Evolutionary conservation across 2,797 vertebrate genomes (phyloP).

Genomic region (Gymnothorax reevesii): DNA sequence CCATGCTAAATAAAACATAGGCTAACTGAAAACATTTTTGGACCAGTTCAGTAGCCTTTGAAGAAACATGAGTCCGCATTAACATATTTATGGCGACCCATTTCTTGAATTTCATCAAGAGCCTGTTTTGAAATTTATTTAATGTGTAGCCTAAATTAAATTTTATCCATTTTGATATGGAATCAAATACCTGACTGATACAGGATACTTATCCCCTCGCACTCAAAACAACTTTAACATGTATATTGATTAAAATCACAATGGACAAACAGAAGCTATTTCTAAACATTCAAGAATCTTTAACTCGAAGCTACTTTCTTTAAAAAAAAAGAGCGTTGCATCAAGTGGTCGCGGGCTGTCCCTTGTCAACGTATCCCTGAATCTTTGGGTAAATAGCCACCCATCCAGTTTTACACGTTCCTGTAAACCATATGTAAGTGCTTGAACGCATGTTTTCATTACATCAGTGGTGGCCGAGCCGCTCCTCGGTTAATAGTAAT

Average conservation of each 20-base stretch:
- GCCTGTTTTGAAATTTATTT: not conserved
- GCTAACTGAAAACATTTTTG: not conserved
- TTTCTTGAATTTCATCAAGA: not conserved
- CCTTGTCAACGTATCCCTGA: constrained; percentile 21
- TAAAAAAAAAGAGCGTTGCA: constrained; percentile 7
- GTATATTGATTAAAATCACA: not conserved
- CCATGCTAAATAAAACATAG: no score
- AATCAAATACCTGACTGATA: no score
- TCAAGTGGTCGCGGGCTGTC: constrained; percentile 25
- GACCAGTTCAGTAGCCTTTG: not conserved
- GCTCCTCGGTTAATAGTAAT: constrained; percentile 80
- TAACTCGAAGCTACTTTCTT: not conserved
- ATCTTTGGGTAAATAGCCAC: constrained; percentile 31
- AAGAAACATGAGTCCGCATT: not conserved
- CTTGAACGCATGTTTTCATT: constrained; percentile 68
- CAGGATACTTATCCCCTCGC: not conserved
- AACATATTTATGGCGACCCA: not conserved
- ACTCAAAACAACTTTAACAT: not conserved
- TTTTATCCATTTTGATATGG: no score
- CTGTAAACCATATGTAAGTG: constrained; percentile 55
- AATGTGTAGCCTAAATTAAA: no score
- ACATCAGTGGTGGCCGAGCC: constrained; percentile 62
- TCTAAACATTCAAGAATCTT: not conserved
- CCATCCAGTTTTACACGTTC: constrained; percentile 38
- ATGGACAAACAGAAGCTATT: not conserved